phyloP scores from a whole-genome alignment of 2,797 vertebrate genomes.

The Lagocephalus sceleratus region DNA sequence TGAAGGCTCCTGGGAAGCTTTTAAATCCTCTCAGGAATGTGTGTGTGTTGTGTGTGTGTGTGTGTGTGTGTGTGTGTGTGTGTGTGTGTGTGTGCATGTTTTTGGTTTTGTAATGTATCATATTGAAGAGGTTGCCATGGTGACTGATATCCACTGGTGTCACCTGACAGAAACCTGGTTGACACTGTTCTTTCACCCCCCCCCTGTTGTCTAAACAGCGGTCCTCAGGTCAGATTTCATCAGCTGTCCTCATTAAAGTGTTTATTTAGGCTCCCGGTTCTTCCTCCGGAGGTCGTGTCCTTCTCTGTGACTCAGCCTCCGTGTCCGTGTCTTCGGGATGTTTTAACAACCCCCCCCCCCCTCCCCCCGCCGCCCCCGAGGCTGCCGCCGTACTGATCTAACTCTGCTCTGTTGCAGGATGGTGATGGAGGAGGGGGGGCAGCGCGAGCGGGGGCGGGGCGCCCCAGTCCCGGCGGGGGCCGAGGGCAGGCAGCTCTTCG shows the following conservation, averaged over 20 bases:
- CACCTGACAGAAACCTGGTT: constrained; percentile 26
- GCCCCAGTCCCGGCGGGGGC: constrained; percentile 32
- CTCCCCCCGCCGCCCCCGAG: too few relatives aligned
- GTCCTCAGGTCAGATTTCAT: constrained; percentile 46
- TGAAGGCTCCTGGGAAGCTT: constrained; percentile 68
- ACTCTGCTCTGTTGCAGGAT: constrained; percentile 47
- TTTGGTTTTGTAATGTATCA: constrained; percentile 28
- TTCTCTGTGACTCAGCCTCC: constrained; percentile 13
- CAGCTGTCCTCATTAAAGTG: constrained; percentile 49
- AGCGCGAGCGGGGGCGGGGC: constrained; percentile 52
- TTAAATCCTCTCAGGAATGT: constrained; percentile 76
- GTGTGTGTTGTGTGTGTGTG: constrained; percentile 40
- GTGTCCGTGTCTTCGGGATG: constrained; percentile 8
- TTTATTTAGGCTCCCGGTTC: constrained; percentile 52
- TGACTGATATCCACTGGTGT: constrained; percentile 31
- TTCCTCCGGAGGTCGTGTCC: constrained; percentile 40
- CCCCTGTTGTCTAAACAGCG: constrained; percentile 26
- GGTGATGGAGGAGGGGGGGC: constrained; percentile 68
- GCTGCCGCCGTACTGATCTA: too few relatives aligned
- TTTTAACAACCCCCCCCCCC: too few relatives aligned
- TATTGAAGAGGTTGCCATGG: constrained; percentile 41
- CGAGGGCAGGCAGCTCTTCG: constrained; percentile 87
- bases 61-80: constrained; percentile 24
- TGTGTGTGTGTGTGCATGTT: constrained; percentile 33
- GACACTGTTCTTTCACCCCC: constrained; percentile 2